Percentiles rank a stretch among this genome's conserved stretches.
Conservation (phyloP, 1,140 invertebrate species). For the Calosoma granatense region DNA sequence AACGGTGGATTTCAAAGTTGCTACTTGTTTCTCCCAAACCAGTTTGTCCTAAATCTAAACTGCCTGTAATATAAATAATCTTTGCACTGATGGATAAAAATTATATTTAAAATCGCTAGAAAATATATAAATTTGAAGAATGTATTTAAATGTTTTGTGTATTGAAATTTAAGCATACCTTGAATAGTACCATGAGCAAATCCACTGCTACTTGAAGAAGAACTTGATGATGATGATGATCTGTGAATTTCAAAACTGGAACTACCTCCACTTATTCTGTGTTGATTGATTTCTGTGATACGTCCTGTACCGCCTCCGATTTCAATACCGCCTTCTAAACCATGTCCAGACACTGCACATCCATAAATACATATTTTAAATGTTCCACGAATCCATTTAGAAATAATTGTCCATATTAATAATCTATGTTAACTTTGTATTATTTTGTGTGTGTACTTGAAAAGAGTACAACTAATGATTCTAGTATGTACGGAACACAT, state of each 20-base stretch:
- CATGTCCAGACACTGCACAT: neutral
- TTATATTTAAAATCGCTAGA: neutral
- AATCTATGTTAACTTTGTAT: no score
- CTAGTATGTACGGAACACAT: no score
- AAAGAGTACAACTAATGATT: no score
- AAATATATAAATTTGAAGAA: neutral
- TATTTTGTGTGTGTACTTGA: no score
- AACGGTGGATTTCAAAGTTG: neutral
- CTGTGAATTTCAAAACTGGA: constrained; percentile 1
- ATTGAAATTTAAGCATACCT: neutral
- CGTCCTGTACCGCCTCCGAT: constrained; percentile 4
- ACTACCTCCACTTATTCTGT: neutral
- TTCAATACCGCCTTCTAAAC: neutral
- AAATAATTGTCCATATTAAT: no score
- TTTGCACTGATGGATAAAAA: neutral
- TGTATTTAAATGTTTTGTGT: neutral
- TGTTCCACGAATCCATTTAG: no score
- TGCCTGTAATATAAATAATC: neutral
- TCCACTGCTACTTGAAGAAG: neutral
- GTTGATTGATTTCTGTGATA: neutral
- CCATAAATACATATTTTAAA: neutral
- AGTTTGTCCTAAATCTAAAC: neutral
- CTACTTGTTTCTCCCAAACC: neutral
- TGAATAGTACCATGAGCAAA: neutral
- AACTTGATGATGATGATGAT: neutral